phyloP scores from a whole-genome alignment of 2,888 invertebrate genomes.

The Ochropleura plecta region DNA sequence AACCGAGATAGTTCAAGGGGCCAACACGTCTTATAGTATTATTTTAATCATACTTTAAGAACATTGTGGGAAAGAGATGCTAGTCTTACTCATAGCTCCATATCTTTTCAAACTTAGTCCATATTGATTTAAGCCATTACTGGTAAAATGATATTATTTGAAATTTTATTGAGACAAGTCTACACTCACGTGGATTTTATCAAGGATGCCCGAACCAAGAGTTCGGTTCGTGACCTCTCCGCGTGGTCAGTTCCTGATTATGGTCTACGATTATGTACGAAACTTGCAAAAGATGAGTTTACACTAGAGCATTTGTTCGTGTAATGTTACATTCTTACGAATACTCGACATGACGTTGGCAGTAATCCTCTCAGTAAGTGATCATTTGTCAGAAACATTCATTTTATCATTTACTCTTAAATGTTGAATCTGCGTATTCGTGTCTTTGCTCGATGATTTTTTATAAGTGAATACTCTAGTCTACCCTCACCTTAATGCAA shows the following conservation, averaged over 20 bases:
- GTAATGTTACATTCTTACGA: background rate
- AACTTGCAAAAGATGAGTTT: conserved; percentile 10
- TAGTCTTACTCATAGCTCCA: too few species aligned
- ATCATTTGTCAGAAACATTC: background rate
- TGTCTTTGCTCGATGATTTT: background rate
- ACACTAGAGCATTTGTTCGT: background rate
- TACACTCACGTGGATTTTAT: conserved; percentile 34
- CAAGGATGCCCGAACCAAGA: conserved; percentile 39
- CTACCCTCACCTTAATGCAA: background rate
- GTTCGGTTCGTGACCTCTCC: conserved; percentile 44
- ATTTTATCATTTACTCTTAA: background rate
- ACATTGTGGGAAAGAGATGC: too few species aligned
- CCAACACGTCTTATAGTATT: background rate
- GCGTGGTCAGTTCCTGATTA: conserved; percentile 47
- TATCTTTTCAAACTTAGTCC: too few species aligned
- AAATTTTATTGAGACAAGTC: background rate
- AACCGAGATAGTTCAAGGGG: background rate
- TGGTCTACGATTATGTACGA: conserved; percentile 24
- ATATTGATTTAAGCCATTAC: background rate
- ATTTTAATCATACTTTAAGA: background rate
- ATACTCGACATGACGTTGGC: background rate
- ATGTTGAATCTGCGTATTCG: background rate
- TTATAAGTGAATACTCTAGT: background rate
- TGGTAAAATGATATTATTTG: background rate
- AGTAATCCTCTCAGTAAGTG: background rate